phyloP scores from a whole-genome alignment of 2,797 vertebrate species.

The Pseudochirops cupreus region DNA sequence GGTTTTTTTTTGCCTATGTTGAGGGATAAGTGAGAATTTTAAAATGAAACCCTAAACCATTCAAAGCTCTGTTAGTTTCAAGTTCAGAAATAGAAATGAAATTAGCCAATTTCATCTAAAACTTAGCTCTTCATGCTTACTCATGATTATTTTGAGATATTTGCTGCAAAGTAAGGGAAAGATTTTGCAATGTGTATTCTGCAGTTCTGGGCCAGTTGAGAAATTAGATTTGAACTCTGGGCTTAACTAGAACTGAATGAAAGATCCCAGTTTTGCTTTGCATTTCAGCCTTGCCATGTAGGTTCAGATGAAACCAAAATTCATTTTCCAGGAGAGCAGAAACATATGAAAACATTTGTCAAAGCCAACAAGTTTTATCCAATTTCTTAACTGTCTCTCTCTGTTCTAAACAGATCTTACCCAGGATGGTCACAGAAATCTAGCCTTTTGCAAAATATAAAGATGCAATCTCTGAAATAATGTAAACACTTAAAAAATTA shows the following conservation, averaged over 20 bases:
- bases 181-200: conserved; percentile 25
- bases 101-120: conserved; percentile 46
- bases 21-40: conserved; percentile 12
- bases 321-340: conserved; percentile 77
- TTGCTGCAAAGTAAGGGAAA: conserved; percentile 15
- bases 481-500: not conserved
- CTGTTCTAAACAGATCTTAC: conserved; percentile 53
- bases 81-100: conserved; percentile 59
- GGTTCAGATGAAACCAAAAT: conserved; percentile 76
- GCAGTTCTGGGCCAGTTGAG: conserved; percentile 57
- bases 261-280: conserved; percentile 67
- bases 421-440: conserved; percentile 34
- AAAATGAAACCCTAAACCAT: conserved; percentile 26
- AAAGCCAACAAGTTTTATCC: conserved; percentile 69
- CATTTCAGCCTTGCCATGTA: conserved; percentile 63
- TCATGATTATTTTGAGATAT: not conserved
- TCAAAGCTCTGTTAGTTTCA: conserved; percentile 36
- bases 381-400: conserved; percentile 52
- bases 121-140: conserved; percentile 13
- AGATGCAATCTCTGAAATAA: conserved; percentile 46
- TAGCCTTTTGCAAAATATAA: conserved; percentile 31
- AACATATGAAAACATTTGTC: conserved; percentile 77
- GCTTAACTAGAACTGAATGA: conserved; percentile 59
- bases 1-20: conserved; percentile 27
- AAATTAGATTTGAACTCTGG: conserved; percentile 52